These are phyloP conservation scores for Agrochola lota DNA, from an alignment of 2,888 invertebrate genomes.

Conservation along the genomic window DNA sequence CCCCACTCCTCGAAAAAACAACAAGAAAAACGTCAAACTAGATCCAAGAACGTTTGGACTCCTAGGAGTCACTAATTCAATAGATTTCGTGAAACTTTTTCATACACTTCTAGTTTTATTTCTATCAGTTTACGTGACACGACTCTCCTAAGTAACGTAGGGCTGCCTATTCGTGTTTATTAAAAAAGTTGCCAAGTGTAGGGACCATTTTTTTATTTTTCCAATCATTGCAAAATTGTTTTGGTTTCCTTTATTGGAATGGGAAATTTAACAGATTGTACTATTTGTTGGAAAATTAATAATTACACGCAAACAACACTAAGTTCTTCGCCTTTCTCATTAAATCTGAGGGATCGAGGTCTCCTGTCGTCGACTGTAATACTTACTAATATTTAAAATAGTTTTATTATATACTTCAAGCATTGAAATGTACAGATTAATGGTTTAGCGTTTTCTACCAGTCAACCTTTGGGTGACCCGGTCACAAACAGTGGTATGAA, in stretches of 20 bases:
- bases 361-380: background rate
- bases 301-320: background rate
- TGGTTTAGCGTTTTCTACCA: too few species aligned
- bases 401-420: too few species aligned
- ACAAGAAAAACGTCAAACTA: constrained; percentile 8
- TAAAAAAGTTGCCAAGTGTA: background rate
- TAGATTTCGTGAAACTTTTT: constrained; percentile 49
- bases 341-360: background rate
- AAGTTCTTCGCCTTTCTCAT: too few species aligned
- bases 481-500: too few species aligned
- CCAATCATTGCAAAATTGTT: background rate
- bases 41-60: constrained; percentile 6
- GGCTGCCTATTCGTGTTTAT: background rate
- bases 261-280: background rate
- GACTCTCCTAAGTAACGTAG: constrained; percentile 22
- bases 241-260: background rate
- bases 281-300: background rate
- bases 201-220: background rate
- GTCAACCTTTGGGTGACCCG: too few species aligned
- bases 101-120: constrained; percentile 52
- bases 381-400: background rate
- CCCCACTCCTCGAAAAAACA: background rate
- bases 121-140: constrained; percentile 52
- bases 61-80: constrained; percentile 39
- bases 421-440: too few species aligned